Base-by-base conservation (phyloP, 1,140 invertebrate species). In the Lanistes nyassanus region DNA sequence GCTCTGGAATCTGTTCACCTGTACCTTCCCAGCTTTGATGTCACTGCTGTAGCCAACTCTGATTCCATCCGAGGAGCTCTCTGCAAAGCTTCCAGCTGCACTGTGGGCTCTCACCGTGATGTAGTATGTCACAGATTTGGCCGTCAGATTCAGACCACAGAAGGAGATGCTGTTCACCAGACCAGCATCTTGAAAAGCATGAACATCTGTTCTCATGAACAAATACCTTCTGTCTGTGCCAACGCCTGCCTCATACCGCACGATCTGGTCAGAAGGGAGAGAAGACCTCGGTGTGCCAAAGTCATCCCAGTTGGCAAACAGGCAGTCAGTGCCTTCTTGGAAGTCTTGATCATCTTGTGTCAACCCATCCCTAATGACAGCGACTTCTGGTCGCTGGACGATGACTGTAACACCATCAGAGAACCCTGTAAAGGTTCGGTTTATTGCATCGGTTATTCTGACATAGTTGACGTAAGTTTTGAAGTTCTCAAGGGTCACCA, bases 51-150 rank as follows among this genome's bases (percentile, higher is more conserved):
- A 83, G 19, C 81, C 81, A 42, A 75, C 80, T 75, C 53, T 75
- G 26, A 83, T 60, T n/a, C 81, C 81, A 79, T 83, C 79, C 3
- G 81, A 81, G 56, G 60, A 78, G 29, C 47, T 77, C 66, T 81
- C 80, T 9, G 62, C 71, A 42, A 73, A 78, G 69, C 78, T 81
- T 9, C 81, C 81, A 75, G 81, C 80, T 31, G 60, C 60, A 47
- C 80, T 83, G 58, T 75, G 74, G 51, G 58, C 81, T 60, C 80
- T 70, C 19, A 83, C 81, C 11, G 81, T 83, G 29, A 81, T 76
- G 70, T 73, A 83, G 55, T 83, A 83, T n/a, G 67, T 81, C 7
- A 78, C 67, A 19, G 64, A 75, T 65, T 82, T 79, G 21, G 79
- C 62, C 0, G 80, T 83, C 16, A 83, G 62, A 36, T 81, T 80